phyloP scores from a whole-genome alignment of 2,888 invertebrate genomes.

The Ormia ochracea region DNA sequence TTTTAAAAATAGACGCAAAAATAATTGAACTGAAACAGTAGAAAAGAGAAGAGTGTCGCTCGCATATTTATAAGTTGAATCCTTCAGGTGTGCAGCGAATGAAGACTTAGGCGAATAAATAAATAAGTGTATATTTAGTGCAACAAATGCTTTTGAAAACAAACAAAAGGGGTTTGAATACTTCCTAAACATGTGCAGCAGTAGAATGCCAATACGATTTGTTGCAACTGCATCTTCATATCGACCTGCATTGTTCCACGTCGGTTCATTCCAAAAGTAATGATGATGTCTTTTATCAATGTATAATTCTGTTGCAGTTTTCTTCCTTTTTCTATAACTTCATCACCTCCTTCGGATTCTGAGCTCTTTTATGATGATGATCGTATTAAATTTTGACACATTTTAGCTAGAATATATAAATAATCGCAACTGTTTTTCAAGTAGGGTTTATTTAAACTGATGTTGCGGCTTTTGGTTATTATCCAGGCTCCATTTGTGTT shows the following conservation, averaged over 20 bases:
- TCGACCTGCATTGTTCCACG: background rate
- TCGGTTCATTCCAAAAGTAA: background rate
- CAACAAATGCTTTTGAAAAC: background rate
- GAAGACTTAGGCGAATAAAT: background rate
- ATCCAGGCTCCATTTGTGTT: background rate
- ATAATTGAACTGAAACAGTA: slow-evolving; percentile 10
- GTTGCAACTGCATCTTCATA: background rate
- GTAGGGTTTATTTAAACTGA: slow-evolving; percentile 13
- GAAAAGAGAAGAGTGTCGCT: background rate
- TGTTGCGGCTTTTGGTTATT: slow-evolving; percentile 20
- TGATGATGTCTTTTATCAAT: slow-evolving; percentile 54
- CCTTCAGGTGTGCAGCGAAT: background rate
- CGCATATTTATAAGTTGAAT: slow-evolving; percentile 5
- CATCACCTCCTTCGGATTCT: background rate
- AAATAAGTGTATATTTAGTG: too few relatives aligned
- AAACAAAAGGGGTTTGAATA: background rate
- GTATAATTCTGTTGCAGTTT: slow-evolving; percentile 13
- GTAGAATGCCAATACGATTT: background rate
- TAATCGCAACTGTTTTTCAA: background rate
- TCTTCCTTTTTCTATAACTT: background rate
- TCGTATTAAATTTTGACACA: slow-evolving; percentile 33
- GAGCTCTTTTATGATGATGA: slow-evolving; percentile 26
- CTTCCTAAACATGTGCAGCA: background rate
- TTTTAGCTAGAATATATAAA: background rate
- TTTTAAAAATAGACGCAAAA: slow-evolving; percentile 26